A percentile compares a stretch with the other conserved stretches of the same genome.
Evolutionary conservation across 2,113 vertebrate genomes (phyloP).

Genomic region (Daphoenositta chrysoptera): DNA sequence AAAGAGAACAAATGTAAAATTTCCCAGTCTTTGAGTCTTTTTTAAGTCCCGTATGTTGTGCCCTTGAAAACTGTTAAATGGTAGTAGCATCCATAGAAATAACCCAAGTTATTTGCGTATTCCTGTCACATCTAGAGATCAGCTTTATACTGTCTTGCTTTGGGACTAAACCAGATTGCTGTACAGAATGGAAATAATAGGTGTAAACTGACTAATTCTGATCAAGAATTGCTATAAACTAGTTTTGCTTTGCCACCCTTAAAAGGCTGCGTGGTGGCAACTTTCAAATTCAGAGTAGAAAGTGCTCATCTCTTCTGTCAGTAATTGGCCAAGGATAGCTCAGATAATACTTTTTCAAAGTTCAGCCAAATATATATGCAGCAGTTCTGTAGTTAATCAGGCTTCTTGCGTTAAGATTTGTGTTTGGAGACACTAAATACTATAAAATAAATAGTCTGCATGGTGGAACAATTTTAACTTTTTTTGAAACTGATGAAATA

Average conservation of each 20-base stretch:
- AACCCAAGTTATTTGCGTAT: not conserved
- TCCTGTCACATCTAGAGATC: not conserved
- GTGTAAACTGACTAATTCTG: not conserved
- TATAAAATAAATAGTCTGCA: not conserved
- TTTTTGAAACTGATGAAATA: not conserved
- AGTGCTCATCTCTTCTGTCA: not conserved
- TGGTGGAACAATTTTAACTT: not conserved
- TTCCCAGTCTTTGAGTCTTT: not conserved
- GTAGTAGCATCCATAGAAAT: not conserved
- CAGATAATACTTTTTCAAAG: not conserved
- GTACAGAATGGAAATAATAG: not conserved
- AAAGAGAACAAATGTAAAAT: not conserved
- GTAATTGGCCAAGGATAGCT: not conserved
- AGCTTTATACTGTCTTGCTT: not conserved
- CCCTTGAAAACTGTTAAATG: not conserved
- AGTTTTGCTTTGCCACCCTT: not conserved
- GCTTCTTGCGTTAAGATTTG: not conserved
- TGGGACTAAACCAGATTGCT: not conserved
- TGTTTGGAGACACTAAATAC: not conserved
- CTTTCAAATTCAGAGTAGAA: not conserved
- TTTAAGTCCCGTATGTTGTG: rapidly evolving
- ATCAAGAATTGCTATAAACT: not conserved
- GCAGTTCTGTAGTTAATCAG: not conserved
- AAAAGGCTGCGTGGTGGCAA: not conserved
- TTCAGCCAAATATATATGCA: not conserved